phyloP scores from a whole-genome alignment of 2,888 invertebrate genomes.

The Macropis europaea region DNA sequence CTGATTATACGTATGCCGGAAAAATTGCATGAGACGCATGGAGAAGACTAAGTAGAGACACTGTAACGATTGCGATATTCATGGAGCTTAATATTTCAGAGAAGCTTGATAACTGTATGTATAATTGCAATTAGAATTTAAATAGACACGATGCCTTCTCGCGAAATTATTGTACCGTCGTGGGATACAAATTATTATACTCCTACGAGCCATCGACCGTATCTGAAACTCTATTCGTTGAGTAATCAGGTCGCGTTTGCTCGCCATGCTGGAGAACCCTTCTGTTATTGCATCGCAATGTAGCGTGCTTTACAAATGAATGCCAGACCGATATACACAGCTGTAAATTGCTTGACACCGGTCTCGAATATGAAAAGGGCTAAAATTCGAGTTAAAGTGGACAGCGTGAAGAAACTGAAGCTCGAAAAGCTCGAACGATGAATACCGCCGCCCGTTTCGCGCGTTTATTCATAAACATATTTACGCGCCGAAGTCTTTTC shows the following conservation, averaged over 20 bases:
- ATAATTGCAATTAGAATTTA: neutral
- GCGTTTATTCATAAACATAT: neutral
- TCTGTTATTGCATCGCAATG: constrained; percentile 26
- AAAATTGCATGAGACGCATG: neutral
- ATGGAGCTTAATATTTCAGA: neutral
- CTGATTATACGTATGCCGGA: neutral
- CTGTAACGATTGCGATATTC: neutral
- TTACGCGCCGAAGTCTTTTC: too few relatives aligned
- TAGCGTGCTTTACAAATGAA: constrained; percentile 30
- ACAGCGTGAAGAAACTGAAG: constrained; percentile 1
- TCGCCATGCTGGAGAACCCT: constrained; percentile 19
- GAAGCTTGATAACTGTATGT: neutral
- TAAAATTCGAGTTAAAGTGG: constrained; percentile 15
- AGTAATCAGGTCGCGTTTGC: constrained; percentile 51
- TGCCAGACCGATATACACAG: neutral
- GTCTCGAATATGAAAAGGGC: constrained; percentile 25
- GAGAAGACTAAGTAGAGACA: neutral
- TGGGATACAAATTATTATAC: constrained; percentile 34
- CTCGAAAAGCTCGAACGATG: neutral
- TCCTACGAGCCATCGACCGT: constrained; percentile 26
- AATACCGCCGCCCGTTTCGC: too few relatives aligned
- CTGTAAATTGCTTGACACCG: constrained; percentile 28
- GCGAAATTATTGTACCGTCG: neutral
- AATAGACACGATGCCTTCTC: neutral
- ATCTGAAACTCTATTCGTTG: constrained; percentile 58